phyloP scores from a whole-genome alignment of 2,797 vertebrate species.

The Helicolenus hilgendorfi region DNA sequence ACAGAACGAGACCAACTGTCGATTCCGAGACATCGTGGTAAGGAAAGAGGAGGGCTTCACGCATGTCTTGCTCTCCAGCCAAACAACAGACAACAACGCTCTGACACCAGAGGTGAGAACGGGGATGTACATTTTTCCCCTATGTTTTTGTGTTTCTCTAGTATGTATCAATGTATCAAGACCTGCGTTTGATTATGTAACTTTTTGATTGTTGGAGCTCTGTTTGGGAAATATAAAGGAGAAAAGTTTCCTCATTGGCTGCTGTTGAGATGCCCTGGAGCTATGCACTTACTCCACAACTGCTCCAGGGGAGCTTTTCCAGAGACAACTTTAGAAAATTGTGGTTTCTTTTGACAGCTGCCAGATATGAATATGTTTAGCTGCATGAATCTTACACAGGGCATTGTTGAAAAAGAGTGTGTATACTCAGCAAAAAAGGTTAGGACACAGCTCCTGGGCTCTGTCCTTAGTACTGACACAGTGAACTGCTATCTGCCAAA shows the following conservation, averaged over 20 bases:
- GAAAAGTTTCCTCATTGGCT: slow-evolving; percentile 21
- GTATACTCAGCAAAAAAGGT: neutral
- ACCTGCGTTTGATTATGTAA: neutral
- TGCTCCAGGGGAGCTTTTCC: slow-evolving; percentile 51
- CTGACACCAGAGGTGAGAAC: slow-evolving; percentile 96
- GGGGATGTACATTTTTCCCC: neutral
- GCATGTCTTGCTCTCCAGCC: slow-evolving; percentile 97
- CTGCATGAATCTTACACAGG: slow-evolving; percentile 21
- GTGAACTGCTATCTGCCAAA: slow-evolving; percentile 35
- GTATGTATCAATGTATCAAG: neutral
- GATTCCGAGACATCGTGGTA: slow-evolving; percentile 98
- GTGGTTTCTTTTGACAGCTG: slow-evolving; percentile 61
- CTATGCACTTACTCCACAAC: slow-evolving; percentile 1
- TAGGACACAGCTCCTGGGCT: neutral
- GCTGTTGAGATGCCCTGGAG: slow-evolving; percentile 27
- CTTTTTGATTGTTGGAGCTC: slow-evolving; percentile 7
- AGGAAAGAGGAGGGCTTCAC: slow-evolving; percentile 99
- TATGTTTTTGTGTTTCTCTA: neutral
- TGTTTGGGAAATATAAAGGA: slow-evolving; percentile 28
- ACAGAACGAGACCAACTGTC: slow-evolving; percentile 97
- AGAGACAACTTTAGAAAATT: slow-evolving; percentile 24
- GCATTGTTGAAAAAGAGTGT: neutral
- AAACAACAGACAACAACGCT: slow-evolving; percentile 98
- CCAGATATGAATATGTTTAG: slow-evolving; percentile 41
- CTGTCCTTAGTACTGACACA: neutral